Evolutionary conservation across 2,113 vertebrate species (phyloP), one percentile per base, ranked within the genome.

Genomic region (Apteryx owenii): DNA sequence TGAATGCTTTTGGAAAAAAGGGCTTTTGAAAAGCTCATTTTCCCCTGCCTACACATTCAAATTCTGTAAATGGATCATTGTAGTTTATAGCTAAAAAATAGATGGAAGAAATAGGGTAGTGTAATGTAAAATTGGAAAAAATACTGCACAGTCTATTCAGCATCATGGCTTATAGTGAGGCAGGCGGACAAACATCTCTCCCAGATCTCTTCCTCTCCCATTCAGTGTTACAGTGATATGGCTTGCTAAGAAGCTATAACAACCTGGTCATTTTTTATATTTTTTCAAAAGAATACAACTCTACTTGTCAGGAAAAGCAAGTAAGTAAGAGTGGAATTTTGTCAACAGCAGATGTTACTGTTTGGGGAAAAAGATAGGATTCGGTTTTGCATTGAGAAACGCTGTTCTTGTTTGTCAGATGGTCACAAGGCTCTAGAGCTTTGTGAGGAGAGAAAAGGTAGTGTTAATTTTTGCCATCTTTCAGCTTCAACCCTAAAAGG

Each of bases 21-120:
- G 28, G 46, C 50, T 93, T 87, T 90, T 86, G 72, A 58, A 93
- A 88, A 94, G 44, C 48, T 70, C 33, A 12, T 82, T 94, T 95
- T 54, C 25, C 25, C 56, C 77, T 70, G 64, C 46, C 46, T 83
- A 40, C 66, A 81, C 25, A 38, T 70, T 93, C 54, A 81, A 78
- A 94, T 85, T 93, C 70, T 88, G 61, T 91, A 79, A 85, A 86
- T 92, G 64, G 56, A 56, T 92, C 29, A 29, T 50, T 56, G 50
- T 42, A 61, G 9, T 12, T 61, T 81, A 11, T 28, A 77, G 38
- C 62, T 76, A 60, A 91, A 86, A 90, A 89, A 50, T 3, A 80
- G 36, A 44, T 77, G 58, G 77, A 72, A 31, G 69, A 89, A 91
- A 83, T 28, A 62, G 10, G 17, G 13, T 78, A 44, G 46, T 60